A percentile compares a stretch with the other conserved stretches of the same genome.
phyloP scores from a whole-genome alignment of 2,113 vertebrate genomes.

The Tretioscincus oriximinensis region DNA sequence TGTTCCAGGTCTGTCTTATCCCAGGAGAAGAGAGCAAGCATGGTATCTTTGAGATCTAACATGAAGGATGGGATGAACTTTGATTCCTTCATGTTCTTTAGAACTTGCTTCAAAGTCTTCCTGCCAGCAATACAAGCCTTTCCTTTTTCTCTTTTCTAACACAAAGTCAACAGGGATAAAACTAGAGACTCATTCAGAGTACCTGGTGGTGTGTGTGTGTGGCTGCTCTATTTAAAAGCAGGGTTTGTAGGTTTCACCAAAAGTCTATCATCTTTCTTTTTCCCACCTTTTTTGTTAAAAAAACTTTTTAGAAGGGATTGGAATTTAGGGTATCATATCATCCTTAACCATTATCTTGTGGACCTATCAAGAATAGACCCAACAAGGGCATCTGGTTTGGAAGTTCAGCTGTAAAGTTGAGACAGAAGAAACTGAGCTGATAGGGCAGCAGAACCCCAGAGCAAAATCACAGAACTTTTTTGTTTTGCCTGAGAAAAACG shows the following conservation, averaged over 20 bases:
- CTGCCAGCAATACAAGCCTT: neutral
- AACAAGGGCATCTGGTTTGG: neutral
- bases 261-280: too few species aligned
- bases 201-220: neutral
- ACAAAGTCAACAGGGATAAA: conserved; percentile 22
- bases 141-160: neutral
- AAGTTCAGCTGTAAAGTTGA: too few species aligned
- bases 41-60: conserved; percentile 7
- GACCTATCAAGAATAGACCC: neutral
- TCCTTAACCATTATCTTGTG: neutral
- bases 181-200: neutral
- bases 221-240: neutral
- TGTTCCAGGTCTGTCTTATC: conserved; percentile 17
- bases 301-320: too few species aligned
- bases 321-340: neutral
- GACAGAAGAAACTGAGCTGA: too few species aligned
- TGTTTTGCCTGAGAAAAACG: too few species aligned
- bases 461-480: too few species aligned
- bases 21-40: conserved; percentile 8
- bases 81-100: neutral
- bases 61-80: conserved; percentile 12
- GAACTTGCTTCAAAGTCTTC: conserved; percentile 28
- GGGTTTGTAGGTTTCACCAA: neutral
- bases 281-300: too few species aligned
- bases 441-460: too few species aligned